Conservation (phyloP, 2,113 vertebrate species). For the Hemibagrus wyckioides region DNA sequence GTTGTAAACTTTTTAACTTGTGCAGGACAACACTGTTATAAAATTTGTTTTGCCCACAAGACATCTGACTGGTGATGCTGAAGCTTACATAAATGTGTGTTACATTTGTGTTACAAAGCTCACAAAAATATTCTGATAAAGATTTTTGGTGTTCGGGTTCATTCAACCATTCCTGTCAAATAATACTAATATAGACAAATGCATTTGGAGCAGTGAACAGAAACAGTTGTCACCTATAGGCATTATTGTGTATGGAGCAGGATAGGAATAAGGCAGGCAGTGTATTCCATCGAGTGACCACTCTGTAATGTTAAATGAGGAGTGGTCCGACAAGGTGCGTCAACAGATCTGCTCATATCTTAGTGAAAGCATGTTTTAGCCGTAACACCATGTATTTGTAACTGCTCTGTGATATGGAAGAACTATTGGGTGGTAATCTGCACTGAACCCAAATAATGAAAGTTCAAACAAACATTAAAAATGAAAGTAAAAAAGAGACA, state of each 20-base stretch:
- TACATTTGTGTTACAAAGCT: too few species aligned
- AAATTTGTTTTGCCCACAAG: neutral
- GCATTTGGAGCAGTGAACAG: neutral
- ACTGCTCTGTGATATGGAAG: neutral
- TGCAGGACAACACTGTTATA: too few species aligned
- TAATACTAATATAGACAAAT: too few species aligned
- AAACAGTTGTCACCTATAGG: neutral
- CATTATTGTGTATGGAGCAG: neutral
- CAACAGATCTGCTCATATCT: neutral
- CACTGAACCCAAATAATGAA: neutral
- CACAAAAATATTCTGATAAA: too few species aligned
- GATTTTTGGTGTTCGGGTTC: too few species aligned
- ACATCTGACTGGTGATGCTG: neutral
- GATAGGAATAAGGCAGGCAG: too few species aligned
- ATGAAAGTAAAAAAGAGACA: neutral
- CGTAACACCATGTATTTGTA: neutral
- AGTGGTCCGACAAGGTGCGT: neutral
- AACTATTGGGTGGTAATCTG: neutral
- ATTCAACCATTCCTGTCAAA: too few species aligned
- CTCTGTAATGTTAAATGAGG: neutral
- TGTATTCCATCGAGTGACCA: neutral
- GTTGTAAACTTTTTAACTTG: too few species aligned
- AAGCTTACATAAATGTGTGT: too few species aligned
- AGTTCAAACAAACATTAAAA: neutral
- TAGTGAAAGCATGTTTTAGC: neutral